These are phyloP conservation scores for Siphonodentalium dalli DNA, from an alignment of 2,888 invertebrate species.

Conservation along the genomic window DNA sequence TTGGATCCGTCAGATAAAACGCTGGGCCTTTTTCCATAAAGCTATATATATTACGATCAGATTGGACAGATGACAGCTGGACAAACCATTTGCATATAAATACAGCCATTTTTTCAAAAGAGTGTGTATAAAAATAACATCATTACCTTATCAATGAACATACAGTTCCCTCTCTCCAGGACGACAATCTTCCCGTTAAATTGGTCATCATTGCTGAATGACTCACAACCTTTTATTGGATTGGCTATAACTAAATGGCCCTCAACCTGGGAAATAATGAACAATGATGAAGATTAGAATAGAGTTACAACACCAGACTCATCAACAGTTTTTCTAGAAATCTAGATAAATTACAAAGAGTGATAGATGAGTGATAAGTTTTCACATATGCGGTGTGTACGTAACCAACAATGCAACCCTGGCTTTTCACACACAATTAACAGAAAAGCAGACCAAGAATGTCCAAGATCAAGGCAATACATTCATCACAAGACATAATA, in stretches of 20 bases:
- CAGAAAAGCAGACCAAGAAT: too few species aligned
- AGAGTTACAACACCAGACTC: not conserved
- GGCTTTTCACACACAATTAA: too few species aligned
- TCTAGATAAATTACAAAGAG: not conserved
- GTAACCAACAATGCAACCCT: too few species aligned
- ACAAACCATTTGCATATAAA: not conserved
- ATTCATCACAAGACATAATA: too few species aligned
- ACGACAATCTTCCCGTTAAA: conserved; percentile 80
- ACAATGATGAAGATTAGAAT: not conserved
- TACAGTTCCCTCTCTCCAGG: conserved; percentile 90
- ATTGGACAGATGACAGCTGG: not conserved
- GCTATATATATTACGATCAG: not conserved
- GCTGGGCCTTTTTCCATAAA: too few species aligned
- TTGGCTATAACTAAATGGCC: conserved; percentile 73
- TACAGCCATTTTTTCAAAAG: not conserved
- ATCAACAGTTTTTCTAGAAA: not conserved
- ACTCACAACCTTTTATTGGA: conserved; percentile 74
- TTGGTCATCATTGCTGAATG: conserved; percentile 67
- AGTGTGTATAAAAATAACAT: not conserved
- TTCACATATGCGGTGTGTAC: too few species aligned
- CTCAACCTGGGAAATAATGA: conserved; percentile 38
- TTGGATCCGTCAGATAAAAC: too few species aligned
- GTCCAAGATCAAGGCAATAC: too few species aligned
- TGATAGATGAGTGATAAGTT: not conserved
- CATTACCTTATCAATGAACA: conserved; percentile 87